Evolutionary conservation across 2,888 invertebrate species (phyloP).

Genomic region (Aporophyla lueneburgensis): DNA sequence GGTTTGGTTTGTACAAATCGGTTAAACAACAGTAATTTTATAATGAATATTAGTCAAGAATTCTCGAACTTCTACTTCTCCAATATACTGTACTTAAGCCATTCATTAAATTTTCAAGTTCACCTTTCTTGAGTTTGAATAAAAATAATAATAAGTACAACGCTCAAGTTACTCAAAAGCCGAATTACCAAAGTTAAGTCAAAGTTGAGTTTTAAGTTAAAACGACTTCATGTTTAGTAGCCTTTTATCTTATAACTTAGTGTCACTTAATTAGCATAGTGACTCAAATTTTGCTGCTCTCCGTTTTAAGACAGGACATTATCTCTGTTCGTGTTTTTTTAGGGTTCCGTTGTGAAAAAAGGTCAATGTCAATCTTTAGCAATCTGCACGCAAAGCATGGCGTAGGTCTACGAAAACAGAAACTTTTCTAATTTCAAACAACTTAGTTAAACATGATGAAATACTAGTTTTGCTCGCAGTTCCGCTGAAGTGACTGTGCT

Average conservation of each 20-base stretch:
- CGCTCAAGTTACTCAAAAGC: slow-evolving; percentile 15
- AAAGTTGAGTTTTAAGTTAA: slow-evolving; percentile 31
- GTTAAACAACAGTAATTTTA: too few relatives aligned
- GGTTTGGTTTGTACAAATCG: too few relatives aligned
- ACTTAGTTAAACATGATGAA: too few relatives aligned
- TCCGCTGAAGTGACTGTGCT: too few relatives aligned
- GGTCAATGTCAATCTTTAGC: too few relatives aligned
- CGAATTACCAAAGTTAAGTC: slow-evolving; percentile 29
- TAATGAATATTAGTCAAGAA: neutral
- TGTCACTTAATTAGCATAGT: slow-evolving; percentile 36
- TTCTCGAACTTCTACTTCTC: neutral
- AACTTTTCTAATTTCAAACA: too few relatives aligned
- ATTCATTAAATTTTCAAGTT: slow-evolving; percentile 27
- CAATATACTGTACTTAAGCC: neutral
- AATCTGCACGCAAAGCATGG: too few relatives aligned
- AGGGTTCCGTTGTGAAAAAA: neutral
- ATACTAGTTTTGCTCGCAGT: too few relatives aligned
- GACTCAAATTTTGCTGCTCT: slow-evolving; percentile 14
- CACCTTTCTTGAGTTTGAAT: neutral
- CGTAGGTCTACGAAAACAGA: too few relatives aligned
- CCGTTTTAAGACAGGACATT: slow-evolving; percentile 8
- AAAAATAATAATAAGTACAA: slow-evolving; percentile 25
- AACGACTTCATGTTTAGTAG: slow-evolving; percentile 37
- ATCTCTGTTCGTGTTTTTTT: neutral
- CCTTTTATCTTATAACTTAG: slow-evolving; percentile 41